Percentiles rank a stretch among this genome's conserved stretches.
Evolutionary conservation across 2,888 invertebrate genomes (phyloP).

Genomic region (Torymus aiolomorphi): DNA sequence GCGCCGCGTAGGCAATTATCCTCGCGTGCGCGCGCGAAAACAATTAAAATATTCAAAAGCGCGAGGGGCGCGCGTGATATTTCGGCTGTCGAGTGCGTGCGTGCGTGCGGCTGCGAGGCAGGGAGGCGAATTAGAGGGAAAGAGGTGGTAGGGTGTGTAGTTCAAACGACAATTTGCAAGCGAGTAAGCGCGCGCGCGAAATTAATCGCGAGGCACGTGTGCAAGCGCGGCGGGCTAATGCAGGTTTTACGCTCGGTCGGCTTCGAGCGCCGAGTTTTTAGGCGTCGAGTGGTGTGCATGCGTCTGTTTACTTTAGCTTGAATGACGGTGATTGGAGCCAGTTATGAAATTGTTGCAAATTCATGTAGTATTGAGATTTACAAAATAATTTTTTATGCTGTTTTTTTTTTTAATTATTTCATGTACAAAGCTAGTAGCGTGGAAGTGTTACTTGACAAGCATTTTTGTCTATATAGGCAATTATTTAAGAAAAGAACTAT

Average conservation of each 20-base stretch:
- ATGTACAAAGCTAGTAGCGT: too few relatives aligned
- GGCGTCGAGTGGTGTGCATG: not conserved
- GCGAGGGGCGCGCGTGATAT: constrained; percentile 11
- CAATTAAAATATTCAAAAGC: constrained; percentile 54
- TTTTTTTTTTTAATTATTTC: too few relatives aligned
- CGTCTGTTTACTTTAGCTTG: not conserved
- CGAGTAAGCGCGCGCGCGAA: constrained; percentile 31
- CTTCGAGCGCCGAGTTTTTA: not conserved
- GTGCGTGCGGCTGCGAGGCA: not conserved
- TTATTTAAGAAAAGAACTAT: too few relatives aligned
- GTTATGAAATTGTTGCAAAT: too few relatives aligned
- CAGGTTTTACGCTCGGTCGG: constrained; percentile 8
- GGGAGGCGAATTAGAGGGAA: too few relatives aligned
- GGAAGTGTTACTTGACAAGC: too few relatives aligned
- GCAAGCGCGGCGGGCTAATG: constrained; percentile 20
- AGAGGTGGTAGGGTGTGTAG: not conserved
- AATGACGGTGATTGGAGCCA: too few relatives aligned
- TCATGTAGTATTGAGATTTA: too few relatives aligned
- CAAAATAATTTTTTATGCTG: too few relatives aligned
- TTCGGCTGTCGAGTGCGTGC: constrained; percentile 1
- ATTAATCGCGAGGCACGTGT: constrained; percentile 50
- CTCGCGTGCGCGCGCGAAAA: constrained; percentile 46
- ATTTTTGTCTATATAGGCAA: too few relatives aligned
- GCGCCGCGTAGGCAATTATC: constrained; percentile 46
- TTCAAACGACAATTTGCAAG: constrained; percentile 52